Evolutionary conservation across 2,113 vertebrate species (phyloP), one percentile per base, ranked within the genome.

Genomic region (Ahaetulla prasina): DNA sequence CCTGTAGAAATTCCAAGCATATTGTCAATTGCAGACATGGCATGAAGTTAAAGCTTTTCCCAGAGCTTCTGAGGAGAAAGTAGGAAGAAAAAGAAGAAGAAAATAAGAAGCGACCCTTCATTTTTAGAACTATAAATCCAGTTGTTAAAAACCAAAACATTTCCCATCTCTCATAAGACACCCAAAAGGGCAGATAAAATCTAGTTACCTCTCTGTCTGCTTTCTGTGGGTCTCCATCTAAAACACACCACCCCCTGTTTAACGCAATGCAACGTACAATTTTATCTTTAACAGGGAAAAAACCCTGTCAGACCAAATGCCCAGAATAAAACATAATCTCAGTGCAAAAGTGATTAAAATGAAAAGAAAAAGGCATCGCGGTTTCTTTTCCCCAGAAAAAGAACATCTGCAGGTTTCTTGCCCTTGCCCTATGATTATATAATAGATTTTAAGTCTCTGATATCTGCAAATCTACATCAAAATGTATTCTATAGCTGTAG

Each of bases 391-490:
- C 68, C 43, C 43, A 20, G 22, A 92, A 95, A 95, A 96, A 96
- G 95, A 95, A 90, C 96, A 97, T 96, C 96, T 95, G 95, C 94
- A n/a, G 95, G 97, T 96, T 96, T 93, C 97, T 95, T 96, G 95
- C 97, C 95, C 95, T 96, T 92, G 91, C 97, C 95, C 97, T 96
- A 86, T 96, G 97, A 97, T 97, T 98, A 97, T 97, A 97, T 96
- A 97, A 97, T 96, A 97, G 97, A 98, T 97, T 98, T 98, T 96
- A 97, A 97, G 97, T 95, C 98, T 97, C 96, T 96, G 97, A 97
- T 97, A 97, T 96, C 97, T 97, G 97, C 97, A 98, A 97, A 97
- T 98, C 97, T 97, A 97, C 97, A 97, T 98, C 97, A 97, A 97
- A 98, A 98, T 98, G 96, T 97, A 96, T 97, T 97, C 97, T 96